Evolutionary conservation across 53 echinoderm and acorn worm genomes (phyloP).

Genomic region (Glandiceps talaboti): DNA sequence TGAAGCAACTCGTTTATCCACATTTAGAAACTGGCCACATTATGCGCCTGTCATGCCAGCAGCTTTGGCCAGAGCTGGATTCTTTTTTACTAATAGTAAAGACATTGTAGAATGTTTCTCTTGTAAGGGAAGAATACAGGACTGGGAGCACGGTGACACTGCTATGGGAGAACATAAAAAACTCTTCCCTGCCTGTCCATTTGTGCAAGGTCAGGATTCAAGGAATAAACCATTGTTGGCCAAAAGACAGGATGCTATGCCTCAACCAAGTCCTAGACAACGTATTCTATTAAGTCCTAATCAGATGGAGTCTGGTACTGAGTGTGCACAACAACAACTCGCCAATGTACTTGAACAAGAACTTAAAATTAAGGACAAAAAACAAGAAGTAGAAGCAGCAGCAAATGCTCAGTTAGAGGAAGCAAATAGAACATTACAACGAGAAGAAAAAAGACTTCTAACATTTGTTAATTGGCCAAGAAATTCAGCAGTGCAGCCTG

Average conservation of each 20-base stretch:
- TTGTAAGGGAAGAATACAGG: constrained; percentile 39
- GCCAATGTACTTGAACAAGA: neutral
- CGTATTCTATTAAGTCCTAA: neutral
- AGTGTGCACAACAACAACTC: neutral
- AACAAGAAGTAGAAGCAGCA: neutral
- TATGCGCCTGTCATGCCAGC: constrained; percentile 20
- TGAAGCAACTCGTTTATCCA: constrained; percentile 23
- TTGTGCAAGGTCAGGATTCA: constrained; percentile 23
- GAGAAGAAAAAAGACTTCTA: constrained; percentile 65
- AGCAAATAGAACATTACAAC: neutral
- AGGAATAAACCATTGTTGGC: constrained; percentile 25
- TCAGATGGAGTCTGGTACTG: neutral
- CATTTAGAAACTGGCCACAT: constrained; percentile 44
- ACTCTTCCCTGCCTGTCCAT: constrained; percentile 44
- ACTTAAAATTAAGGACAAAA: neutral
- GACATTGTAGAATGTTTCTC: constrained; percentile 61
- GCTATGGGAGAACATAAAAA: constrained; percentile 72
- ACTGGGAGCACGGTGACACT: constrained; percentile 56
- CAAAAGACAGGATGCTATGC: neutral
- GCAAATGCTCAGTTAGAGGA: neutral
- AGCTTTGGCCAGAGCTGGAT: constrained; percentile 67
- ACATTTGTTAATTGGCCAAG: constrained; percentile 77
- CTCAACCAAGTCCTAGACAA: neutral
- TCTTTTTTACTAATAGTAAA: constrained; percentile 33
- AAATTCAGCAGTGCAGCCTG: constrained; percentile 41